Base-by-base conservation (phyloP, 1,140 invertebrate species). In the Pogonognathellus flavescens region DNA sequence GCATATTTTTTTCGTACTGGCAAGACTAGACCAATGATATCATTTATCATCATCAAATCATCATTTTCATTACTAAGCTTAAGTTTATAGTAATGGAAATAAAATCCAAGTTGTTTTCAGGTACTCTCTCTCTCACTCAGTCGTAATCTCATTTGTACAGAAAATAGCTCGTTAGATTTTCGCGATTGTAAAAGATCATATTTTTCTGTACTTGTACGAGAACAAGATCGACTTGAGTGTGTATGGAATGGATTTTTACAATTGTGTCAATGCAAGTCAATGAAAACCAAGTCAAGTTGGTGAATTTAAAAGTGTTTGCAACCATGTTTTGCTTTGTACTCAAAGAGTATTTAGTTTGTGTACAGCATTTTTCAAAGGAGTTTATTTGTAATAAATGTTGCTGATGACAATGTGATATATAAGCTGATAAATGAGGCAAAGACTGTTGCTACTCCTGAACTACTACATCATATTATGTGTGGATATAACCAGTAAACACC, bases 11-110 rank as follows among this genome's bases (percentile, higher is more conserved):
- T 22, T 20, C 20, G 14, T 20, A 20, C n/a, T 60, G 59, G 59
- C 59, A 18, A 70, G 66, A 70, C 70, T 18, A 76, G 31, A 76
- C 3, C 70, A 50, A 50, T 76, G 70, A n/a, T 76, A 76, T 76
- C 70, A 76, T 76, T 76, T 76, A 76, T 76, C 70, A 76, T 76
- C 70, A 76, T 76, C 70, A 76, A 41, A 76, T 76, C 70, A 76
- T 76, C 70, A 76, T 76, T 76, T 76, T 31, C 25, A 76, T 76
- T 66, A 66, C 25, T 76, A 76, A 76, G 16, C 31, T 31, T 76
- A 49, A 76, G 55, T 59, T 18, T 59, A 66, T 25, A 31, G 13
- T 66, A 66, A 66, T 66, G 22, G 53, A 55, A 55, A 55, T 55
- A 66, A 66, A 66, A 66, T 66, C 20, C 22, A 20, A 66, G 20